phyloP scores from a whole-genome alignment of 92 coral and sea anemone species.

The Meandrina meandrites region DNA sequence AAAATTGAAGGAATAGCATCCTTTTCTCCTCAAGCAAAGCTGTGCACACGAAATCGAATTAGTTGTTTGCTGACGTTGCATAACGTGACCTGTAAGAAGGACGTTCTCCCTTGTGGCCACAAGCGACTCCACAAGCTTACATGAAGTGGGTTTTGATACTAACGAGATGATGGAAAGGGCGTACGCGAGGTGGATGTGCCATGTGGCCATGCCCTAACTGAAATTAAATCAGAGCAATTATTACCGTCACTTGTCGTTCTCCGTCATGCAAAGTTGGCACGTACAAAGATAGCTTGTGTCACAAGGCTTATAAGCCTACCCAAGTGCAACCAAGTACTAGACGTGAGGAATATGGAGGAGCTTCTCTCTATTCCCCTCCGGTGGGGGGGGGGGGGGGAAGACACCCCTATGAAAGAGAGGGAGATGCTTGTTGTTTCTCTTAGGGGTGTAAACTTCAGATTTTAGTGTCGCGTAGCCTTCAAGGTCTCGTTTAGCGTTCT shows the following conservation, averaged over 20 bases:
- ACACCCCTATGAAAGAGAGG: too few relatives aligned
- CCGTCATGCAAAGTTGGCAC: neutral
- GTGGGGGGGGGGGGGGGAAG: too few relatives aligned
- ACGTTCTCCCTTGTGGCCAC: conserved; percentile 18
- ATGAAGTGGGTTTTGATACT: conserved; percentile 5
- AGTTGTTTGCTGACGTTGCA: conserved; percentile 33
- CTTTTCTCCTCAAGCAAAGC: conserved; percentile 47
- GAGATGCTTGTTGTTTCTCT: too few relatives aligned
- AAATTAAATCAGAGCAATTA: neutral
- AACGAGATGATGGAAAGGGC: neutral
- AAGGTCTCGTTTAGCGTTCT: too few relatives aligned
- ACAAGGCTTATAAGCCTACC: too few relatives aligned
- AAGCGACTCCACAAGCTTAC: conserved; percentile 14
- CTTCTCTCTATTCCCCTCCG: too few relatives aligned
- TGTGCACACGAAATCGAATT: conserved; percentile 72
- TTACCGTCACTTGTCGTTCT: neutral
- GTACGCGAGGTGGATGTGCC: neutral
- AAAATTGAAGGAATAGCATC: conserved; percentile 73
- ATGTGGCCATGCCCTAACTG: conserved; percentile 9
- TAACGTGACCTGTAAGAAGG: conserved; percentile 47
- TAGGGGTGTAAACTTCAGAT: too few relatives aligned
- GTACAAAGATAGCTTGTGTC: too few relatives aligned
- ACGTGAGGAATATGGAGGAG: too few relatives aligned
- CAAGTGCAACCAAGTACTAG: too few relatives aligned
- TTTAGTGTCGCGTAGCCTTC: too few relatives aligned